Base-by-base conservation (phyloP, 2,113 vertebrate genomes). In the Elgaria multicarinata region DNA sequence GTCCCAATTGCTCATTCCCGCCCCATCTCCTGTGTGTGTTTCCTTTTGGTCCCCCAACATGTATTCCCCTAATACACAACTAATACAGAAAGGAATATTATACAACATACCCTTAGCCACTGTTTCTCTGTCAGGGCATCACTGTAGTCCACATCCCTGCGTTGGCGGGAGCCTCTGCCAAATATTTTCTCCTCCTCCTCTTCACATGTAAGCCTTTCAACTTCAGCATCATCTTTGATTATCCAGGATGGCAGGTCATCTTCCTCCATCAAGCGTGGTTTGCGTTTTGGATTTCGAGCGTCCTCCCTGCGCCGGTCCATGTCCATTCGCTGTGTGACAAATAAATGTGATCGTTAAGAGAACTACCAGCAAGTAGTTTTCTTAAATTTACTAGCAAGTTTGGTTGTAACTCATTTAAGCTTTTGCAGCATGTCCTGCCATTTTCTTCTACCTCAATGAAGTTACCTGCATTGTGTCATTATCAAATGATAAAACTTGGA, bases 141-240 rank as follows among this genome's bases (percentile, higher is more conserved):
- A 6, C 99, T 99, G 96, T 99, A 99, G 95, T 99, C 99, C 90
- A 99, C 99, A 69, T 99, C 99, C 71, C 99, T 98, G 75, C 99
- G 98, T 55, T 98, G 97, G 75, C 99, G 98, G 6, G 99, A 99
- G 8, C 99, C 99, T 74, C 99, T 96, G 1, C 99, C 99, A 4
- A 99, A 99, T 96, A 99, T 98, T 92, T 99, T 99, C 95, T 99
- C 99, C 55, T 99, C 98, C 75, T 99, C 99, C 13, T 99, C 99
- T 95, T 99, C 98, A 71, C 98, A 99, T 0, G 99, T 99, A 50
- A 99, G 97, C 33, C 99, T 97, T 91, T 99, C 99, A 3, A 99
- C 99, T 95, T 99, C 99, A 0, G 99, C 99, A 10, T 99, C 99
- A 46, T 99, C 99, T 94, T 99, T 99, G 92, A 99, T 98, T 95